phyloP scores from a whole-genome alignment of 2,797 vertebrate species.

The Channallabes apus region DNA sequence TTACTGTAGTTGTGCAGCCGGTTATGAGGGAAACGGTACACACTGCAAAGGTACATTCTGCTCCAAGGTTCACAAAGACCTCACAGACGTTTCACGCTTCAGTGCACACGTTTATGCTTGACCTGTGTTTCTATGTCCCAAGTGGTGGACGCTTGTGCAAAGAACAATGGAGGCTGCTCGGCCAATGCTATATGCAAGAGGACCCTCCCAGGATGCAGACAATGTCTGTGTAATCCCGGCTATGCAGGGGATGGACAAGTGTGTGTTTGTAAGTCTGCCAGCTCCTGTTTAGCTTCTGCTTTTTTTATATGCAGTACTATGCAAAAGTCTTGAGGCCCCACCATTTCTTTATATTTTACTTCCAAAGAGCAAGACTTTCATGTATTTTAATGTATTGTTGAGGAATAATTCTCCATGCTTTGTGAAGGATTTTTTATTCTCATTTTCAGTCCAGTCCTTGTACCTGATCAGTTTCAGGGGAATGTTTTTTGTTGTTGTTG shows the following conservation, averaged over 20 bases:
- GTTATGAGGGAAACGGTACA: slow-evolving; percentile 89
- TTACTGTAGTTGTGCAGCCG: slow-evolving; percentile 83
- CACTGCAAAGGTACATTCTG: slow-evolving; percentile 79
- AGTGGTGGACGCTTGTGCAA: slow-evolving; percentile 81
- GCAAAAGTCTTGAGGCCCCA: too few species aligned
- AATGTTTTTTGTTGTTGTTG: too few species aligned
- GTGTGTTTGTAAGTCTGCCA: slow-evolving; percentile 77
- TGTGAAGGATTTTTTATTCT: too few species aligned
- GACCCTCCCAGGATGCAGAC: slow-evolving; percentile 79
- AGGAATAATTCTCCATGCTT: too few species aligned
- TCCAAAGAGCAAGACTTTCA: too few species aligned
- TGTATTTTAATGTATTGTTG: too few species aligned
- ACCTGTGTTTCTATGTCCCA: neutral
- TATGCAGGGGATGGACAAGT: slow-evolving; percentile 84
- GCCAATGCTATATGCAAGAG: slow-evolving; percentile 78
- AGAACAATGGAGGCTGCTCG: slow-evolving; percentile 84
- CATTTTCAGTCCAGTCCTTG: too few species aligned
- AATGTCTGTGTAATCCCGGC: slow-evolving; percentile 77
- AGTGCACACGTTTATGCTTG: neutral
- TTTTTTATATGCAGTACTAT: neutral
- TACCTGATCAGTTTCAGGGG: too few species aligned
- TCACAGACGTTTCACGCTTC: neutral
- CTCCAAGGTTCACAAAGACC: neutral
- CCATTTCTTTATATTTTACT: too few species aligned
- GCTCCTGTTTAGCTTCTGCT: neutral